A percentile compares a stretch with the other conserved stretches of the same genome.
Evolutionary conservation across 2,888 invertebrate species (phyloP).

Genomic region (Lysandra coridon): DNA sequence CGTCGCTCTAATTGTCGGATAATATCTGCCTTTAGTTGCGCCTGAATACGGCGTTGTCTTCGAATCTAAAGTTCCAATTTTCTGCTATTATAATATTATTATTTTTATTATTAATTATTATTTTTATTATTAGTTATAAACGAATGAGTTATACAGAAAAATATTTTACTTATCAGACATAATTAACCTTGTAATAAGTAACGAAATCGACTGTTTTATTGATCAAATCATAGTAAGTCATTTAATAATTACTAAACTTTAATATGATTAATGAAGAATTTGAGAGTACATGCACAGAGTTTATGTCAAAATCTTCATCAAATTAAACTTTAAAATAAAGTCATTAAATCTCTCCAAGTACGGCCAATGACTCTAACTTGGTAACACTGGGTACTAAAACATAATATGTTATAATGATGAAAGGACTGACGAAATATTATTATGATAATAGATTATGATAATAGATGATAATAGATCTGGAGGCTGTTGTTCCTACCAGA

Average conservation of each 20-base stretch:
- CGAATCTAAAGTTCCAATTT: neutral
- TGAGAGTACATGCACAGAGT: too few relatives aligned
- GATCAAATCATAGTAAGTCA: too few relatives aligned
- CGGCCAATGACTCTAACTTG: too few relatives aligned
- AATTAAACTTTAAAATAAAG: too few relatives aligned
- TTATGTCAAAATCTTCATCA: too few relatives aligned
- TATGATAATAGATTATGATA: neutral
- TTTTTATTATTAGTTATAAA: neutral
- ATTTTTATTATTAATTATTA: too few relatives aligned
- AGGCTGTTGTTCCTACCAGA: neutral
- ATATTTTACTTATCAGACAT: neutral
- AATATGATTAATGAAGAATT: too few relatives aligned
- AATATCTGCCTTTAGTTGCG: neutral
- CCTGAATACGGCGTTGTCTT: neutral
- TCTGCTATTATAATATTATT: neutral
- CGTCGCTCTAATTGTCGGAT: slow-evolving; percentile 7
- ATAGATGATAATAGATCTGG: too few relatives aligned
- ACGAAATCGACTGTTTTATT: neutral
- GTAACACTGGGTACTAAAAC: neutral
- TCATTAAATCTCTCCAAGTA: too few relatives aligned
- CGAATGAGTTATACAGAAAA: neutral
- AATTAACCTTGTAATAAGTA: neutral
- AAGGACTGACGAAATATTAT: neutral
- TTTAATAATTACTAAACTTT: too few relatives aligned
- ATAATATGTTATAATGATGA: neutral